A percentile compares a stretch with the other conserved stretches of the same genome.
phyloP scores from a whole-genome alignment of 2,888 invertebrate genomes.

The Lydus trimaculatus region DNA sequence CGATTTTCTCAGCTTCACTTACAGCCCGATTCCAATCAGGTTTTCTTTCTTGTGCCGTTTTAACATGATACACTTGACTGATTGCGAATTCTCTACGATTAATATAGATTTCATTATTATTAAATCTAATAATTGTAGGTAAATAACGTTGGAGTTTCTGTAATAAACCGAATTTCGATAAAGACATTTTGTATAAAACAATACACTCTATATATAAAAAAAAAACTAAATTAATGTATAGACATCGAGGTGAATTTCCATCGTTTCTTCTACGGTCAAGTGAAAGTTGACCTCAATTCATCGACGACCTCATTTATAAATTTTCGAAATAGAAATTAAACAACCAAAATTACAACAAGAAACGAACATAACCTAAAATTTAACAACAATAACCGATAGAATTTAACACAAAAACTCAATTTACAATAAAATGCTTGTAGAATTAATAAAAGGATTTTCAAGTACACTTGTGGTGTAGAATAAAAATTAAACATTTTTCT shows the following conservation, averaged over 20 bases:
- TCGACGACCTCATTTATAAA: constrained; percentile 20
- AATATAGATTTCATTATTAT: neutral
- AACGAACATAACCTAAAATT: neutral
- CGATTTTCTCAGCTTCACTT: constrained; percentile 94
- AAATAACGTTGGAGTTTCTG: constrained; percentile 13
- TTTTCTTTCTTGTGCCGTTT: constrained; percentile 29
- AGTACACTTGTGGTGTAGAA: neutral
- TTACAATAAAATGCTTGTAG: neutral
- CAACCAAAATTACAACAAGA: neutral
- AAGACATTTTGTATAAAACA: constrained; percentile 18
- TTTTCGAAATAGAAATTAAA: neutral
- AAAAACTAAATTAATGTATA: neutral
- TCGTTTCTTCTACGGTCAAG: constrained; percentile 14
- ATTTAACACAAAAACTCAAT: neutral
- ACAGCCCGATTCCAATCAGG: constrained; percentile 56
- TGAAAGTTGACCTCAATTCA: constrained; percentile 29
- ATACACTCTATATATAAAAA: neutral
- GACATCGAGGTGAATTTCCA: neutral
- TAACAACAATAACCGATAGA: neutral
- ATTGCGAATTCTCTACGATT: constrained; percentile 9
- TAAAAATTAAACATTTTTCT: neutral
- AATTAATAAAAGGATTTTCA: neutral
- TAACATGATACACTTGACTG: constrained; percentile 9
- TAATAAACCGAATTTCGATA: constrained; percentile 23
- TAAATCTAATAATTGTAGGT: constrained; percentile 4